These are phyloP conservation scores for Cotesia vestalis DNA, from an alignment of 1,140 invertebrate species.

Conservation along the genomic window DNA sequence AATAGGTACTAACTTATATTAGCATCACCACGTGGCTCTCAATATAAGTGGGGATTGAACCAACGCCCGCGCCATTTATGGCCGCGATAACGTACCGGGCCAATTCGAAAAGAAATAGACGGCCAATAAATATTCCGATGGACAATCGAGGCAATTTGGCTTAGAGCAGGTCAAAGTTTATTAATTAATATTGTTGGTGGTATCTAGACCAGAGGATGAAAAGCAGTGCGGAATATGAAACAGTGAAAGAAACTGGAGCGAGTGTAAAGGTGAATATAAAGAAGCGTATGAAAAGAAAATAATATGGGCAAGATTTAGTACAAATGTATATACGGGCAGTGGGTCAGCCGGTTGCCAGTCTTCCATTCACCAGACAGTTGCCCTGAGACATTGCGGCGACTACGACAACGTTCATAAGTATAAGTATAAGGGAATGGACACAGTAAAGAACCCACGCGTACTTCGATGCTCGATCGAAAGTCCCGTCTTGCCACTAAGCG, in stretches of 20 bases:
- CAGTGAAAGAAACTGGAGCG: conserved; percentile 28
- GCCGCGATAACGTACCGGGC: conserved; percentile 49
- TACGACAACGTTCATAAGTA: conserved; percentile 9
- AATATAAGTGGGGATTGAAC: conserved; percentile 45
- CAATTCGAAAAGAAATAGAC: too few species aligned
- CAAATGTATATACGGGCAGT: conserved; percentile 40
- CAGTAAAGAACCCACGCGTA: conserved; percentile 19
- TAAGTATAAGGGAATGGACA: conserved; percentile 10
- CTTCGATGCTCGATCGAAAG: conserved; percentile 23
- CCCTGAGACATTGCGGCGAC: conserved; percentile 26
- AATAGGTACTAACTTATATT: conserved; percentile 4
- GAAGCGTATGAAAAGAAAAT: conserved; percentile 23
- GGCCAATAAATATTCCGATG: background rate
- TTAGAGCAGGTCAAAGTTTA: conserved; percentile 16
- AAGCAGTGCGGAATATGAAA: too few species aligned
- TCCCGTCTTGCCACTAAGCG: background rate
- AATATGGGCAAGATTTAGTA: conserved; percentile 37
- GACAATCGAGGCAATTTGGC: conserved; percentile 1
- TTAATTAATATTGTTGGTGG: conserved; percentile 8
- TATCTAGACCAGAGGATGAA: too few species aligned
- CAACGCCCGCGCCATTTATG: conserved; percentile 66
- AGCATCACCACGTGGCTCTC: conserved; percentile 40
- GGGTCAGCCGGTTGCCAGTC: conserved; percentile 38
- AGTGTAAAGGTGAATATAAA: conserved; percentile 13
- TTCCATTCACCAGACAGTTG: conserved; percentile 38